Evolutionary conservation across 2,797 vertebrate species (phyloP).

Genomic region (Apogon talboti): DNA sequence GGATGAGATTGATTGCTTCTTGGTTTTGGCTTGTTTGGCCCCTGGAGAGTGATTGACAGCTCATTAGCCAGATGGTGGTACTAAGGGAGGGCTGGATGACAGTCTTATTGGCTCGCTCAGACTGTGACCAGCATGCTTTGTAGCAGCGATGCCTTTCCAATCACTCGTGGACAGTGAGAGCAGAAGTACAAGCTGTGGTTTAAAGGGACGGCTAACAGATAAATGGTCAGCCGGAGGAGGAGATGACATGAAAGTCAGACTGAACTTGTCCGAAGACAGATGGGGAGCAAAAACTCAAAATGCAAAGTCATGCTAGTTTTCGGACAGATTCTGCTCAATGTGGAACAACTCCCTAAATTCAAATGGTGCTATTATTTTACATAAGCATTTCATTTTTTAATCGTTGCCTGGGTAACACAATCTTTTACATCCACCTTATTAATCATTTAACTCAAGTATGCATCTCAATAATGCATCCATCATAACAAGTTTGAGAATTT

Average conservation of each 20-base stretch:
- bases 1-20: conserved; percentile 73
- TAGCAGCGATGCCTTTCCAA: conserved; percentile 39
- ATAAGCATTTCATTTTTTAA: too few relatives aligned
- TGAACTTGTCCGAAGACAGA: conserved; percentile 6
- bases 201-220: conserved; percentile 15
- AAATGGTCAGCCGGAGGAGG: conserved; percentile 19
- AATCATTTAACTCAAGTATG: too few relatives aligned
- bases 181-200: conserved; percentile 19
- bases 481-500: too few relatives aligned
- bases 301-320: conserved; percentile 15
- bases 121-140: conserved; percentile 58
- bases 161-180: conserved; percentile 43
- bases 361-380: too few relatives aligned
- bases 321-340: too few relatives aligned
- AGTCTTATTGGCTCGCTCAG: conserved; percentile 54
- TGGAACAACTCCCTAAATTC: too few relatives aligned
- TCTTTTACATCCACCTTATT: too few relatives aligned
- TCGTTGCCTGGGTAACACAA: too few relatives aligned
- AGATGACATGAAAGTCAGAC: conserved; percentile 18
- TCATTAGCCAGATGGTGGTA: conserved; percentile 82
- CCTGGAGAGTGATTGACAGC: conserved; percentile 77
- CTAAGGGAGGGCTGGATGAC: conserved; percentile 62
- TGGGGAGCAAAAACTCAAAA: conserved; percentile 19
- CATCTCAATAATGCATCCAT: too few relatives aligned
- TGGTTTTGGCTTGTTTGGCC: conserved; percentile 60